Evolutionary conservation across 2,888 invertebrate genomes (phyloP), one percentile per base, ranked within the genome.

Genomic region (Spicauda simplicius): DNA sequence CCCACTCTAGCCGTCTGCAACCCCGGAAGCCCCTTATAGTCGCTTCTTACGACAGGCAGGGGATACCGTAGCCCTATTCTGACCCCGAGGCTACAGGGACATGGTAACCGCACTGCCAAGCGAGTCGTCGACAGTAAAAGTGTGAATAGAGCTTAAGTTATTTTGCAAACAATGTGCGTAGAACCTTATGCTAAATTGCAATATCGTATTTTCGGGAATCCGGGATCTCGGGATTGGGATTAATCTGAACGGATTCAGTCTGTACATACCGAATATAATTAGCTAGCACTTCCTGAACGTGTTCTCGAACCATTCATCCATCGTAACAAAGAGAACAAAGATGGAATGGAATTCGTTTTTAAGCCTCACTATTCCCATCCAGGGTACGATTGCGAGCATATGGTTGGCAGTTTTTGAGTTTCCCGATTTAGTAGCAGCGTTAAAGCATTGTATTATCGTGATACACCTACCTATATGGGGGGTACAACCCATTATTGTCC

Each of bases 211-310:
- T 64, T 53, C 61, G 19, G 41, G 64, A 61, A 50, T 19, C 64
- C 41, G 41, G 11, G 48, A 59, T 55, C 37, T 19, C 41, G 20
- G 55, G 41, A 30, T 50, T 16, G 12, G n/a, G 45, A 11, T 62
- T 58, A 62, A 60, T 66, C 67, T 63, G 57, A 69, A 68, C 54
- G 53, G 53, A 52, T 41, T 53, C 53, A 61, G 33, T 16, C 53
- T 37, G 61, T 53, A 61, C 61, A 37, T 53, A 37, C 53, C 20
- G 52, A 53, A 53, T 53, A 53, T 61, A 53, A 61, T 61, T 61
- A 61, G 53, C 37, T 61, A 30, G 37, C 37, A 33, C 60, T 53
- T 61, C 53, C 61, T 61, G 53, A 41, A 52, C 53, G 10, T 60
- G n/a, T 61, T 30, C 60, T 19, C 52, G 52, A 52, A 14, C 52